phyloP scores from a whole-genome alignment of 2,113 vertebrate species.

The Mirza zaza region DNA sequence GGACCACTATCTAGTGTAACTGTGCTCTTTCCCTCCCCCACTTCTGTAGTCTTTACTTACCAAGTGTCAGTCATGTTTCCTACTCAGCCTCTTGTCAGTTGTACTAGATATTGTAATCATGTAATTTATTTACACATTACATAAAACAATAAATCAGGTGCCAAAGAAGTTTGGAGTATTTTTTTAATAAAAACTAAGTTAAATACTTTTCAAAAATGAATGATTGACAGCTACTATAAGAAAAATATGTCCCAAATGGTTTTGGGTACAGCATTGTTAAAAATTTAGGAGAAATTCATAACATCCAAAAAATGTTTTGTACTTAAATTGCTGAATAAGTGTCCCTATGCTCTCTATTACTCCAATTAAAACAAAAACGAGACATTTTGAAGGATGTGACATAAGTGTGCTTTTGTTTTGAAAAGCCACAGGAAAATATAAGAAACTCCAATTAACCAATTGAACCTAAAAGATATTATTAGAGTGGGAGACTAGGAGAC shows the following conservation, averaged over 20 bases:
- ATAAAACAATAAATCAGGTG: neutral
- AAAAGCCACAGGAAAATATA: neutral
- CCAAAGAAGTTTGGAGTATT: neutral
- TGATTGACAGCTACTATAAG: neutral
- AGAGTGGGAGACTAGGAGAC: too few species aligned
- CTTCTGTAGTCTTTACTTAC: neutral
- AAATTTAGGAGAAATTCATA: neutral
- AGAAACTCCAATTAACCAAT: neutral
- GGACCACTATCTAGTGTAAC: neutral
- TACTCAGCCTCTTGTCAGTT: neutral
- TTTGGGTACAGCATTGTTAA: neutral
- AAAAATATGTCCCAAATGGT: neutral
- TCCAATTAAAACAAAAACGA: neutral
- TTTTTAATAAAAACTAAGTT: neutral
- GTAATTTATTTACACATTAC: neutral
- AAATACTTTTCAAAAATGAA: neutral
- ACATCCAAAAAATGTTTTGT: neutral
- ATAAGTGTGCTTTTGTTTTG: neutral
- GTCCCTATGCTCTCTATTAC: neutral
- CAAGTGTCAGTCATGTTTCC: neutral
- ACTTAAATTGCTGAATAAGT: neutral
- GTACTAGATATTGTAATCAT: neutral
- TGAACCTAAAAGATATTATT: neutral
- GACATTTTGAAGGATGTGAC: neutral
- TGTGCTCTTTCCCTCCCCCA: neutral